Conservation (phyloP, 2,113 vertebrate species). For the Pseudorasbora parva region DNA sequence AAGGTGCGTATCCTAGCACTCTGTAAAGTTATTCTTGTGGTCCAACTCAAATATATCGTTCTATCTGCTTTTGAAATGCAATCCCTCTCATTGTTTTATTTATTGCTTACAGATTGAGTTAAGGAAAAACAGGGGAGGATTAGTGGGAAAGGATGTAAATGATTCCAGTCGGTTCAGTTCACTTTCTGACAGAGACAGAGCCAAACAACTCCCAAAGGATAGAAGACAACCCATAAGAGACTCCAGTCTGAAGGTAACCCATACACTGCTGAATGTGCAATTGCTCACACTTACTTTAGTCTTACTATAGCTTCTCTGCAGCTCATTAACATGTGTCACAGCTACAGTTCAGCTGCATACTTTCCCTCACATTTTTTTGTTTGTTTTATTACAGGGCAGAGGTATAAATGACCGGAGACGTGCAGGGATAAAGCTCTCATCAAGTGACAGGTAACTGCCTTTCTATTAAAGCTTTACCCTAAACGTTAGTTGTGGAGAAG, state of each 20-base stretch:
- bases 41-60: not conserved
- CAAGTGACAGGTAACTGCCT: constrained; percentile 48
- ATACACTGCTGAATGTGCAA: not conserved
- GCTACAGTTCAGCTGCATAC: not conserved
- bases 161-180: constrained; percentile 45
- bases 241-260: constrained; percentile 65
- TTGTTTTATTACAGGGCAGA: constrained; percentile 44
- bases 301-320: not conserved
- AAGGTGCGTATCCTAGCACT: constrained; percentile 62
- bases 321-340: not conserved
- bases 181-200: constrained; percentile 57
- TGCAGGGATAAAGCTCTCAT: constrained; percentile 35
- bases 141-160: constrained; percentile 66
- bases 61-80: not conserved
- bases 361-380: not conserved
- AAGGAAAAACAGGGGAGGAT: constrained; percentile 68
- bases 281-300: not conserved
- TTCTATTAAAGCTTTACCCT: not conserved
- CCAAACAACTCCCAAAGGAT: constrained; percentile 63
- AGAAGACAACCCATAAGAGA: constrained; percentile 68
- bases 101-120: constrained; percentile 72
- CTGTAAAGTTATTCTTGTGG: not conserved
- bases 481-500: too few relatives aligned
- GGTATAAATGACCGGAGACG: constrained; percentile 46
- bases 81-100: not conserved